A percentile compares a stretch with the other conserved stretches of the same genome.
These are phyloP conservation scores for Aphodius sticticus DNA, from an alignment of 2,888 invertebrate genomes.

Conservation along the genomic window DNA sequence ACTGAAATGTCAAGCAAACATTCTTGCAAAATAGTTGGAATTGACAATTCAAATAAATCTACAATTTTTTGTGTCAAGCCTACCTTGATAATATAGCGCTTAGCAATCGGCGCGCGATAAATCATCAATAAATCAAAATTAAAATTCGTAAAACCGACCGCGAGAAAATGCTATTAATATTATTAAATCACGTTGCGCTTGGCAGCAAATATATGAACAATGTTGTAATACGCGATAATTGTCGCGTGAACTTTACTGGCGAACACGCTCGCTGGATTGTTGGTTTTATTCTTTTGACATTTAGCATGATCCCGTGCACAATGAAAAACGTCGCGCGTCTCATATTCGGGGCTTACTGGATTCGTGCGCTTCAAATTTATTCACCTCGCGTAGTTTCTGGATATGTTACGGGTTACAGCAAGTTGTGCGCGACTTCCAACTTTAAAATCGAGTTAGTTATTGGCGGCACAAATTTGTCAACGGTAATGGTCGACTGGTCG, in stretches of 20 bases:
- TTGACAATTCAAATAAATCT: neutral
- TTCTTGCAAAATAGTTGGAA: neutral
- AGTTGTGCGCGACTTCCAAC: slow-evolving; percentile 13
- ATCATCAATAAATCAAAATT: neutral
- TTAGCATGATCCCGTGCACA: neutral
- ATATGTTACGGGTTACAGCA: neutral
- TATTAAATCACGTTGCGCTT: neutral
- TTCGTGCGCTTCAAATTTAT: neutral
- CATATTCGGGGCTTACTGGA: neutral
- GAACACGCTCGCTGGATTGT: neutral
- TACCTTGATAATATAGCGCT: neutral
- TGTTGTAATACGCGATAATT: neutral
- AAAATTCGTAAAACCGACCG: neutral
- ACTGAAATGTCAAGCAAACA: neutral
- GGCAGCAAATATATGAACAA: neutral
- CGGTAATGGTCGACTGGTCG: slow-evolving; percentile 17
- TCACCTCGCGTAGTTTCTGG: neutral
- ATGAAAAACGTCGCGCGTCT: neutral
- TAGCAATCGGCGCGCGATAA: neutral
- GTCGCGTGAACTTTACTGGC: neutral
- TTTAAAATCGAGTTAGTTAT: slow-evolving; percentile 26
- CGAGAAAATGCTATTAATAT: neutral
- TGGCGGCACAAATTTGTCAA: slow-evolving; percentile 20
- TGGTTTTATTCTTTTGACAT: neutral
- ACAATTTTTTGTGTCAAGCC: neutral